Evolutionary conservation across 2,113 vertebrate species (phyloP).

Genomic region (Pterocles orientalis): DNA sequence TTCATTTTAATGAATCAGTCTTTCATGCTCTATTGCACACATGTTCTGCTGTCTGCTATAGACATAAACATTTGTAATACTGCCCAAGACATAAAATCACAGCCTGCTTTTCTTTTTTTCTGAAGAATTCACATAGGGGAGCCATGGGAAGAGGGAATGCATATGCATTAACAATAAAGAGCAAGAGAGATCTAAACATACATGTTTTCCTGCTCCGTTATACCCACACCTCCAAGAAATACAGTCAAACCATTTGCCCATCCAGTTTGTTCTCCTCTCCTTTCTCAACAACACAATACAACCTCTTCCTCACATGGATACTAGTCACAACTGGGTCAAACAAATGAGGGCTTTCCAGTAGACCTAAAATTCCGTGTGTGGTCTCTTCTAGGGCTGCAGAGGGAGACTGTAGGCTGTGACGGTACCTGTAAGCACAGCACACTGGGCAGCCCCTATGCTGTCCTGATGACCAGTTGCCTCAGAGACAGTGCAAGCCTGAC

Average conservation of each 20-base stretch:
- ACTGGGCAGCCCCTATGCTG: neutral
- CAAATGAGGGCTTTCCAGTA: neutral
- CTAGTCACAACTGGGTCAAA: neutral
- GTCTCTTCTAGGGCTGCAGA: neutral
- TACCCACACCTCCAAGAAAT: neutral
- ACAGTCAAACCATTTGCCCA: neutral
- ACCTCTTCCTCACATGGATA: neutral
- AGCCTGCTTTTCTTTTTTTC: neutral
- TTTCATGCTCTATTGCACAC: neutral
- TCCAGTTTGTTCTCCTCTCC: neutral
- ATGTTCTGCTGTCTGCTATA: neutral
- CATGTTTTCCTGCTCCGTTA: neutral
- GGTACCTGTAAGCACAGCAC: neutral
- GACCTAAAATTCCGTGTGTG: neutral
- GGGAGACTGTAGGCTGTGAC: neutral
- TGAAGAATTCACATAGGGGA: neutral
- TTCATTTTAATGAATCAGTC: neutral
- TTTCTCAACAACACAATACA: neutral
- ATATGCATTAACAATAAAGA: neutral
- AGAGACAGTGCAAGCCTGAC: neutral
- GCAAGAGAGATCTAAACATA: neutral
- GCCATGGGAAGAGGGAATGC: neutral
- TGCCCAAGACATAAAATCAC: slow-evolving; percentile 4
- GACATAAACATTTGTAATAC: neutral
- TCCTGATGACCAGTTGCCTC: neutral